These are phyloP conservation scores for Porites evermanni DNA, from an alignment of 92 coral and sea anemone genomes.

Conservation along the genomic window DNA sequence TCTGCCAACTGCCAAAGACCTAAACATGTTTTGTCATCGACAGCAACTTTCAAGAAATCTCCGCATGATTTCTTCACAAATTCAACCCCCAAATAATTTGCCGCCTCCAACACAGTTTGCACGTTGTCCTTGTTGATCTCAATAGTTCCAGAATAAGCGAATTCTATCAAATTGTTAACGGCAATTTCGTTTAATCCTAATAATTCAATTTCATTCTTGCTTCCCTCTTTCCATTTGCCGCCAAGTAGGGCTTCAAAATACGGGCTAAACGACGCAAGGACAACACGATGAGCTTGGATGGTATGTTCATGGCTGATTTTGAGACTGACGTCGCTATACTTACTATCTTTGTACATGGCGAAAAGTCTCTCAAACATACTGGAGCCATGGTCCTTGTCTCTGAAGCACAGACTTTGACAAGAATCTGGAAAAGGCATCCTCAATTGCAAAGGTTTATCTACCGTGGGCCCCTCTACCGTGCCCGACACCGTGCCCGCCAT, in stretches of 20 bases:
- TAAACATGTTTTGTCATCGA: constrained; percentile 56
- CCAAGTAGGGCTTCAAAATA: constrained; percentile 81
- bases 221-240: constrained; percentile 61
- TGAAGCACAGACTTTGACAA: background rate
- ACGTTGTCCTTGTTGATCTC: constrained; percentile 70
- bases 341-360: constrained; percentile 41
- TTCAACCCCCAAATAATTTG: constrained; percentile 75
- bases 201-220: constrained; percentile 67
- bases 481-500: background rate
- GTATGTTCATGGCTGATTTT: constrained; percentile 52
- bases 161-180: constrained; percentile 68
- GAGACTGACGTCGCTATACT: constrained; percentile 76
- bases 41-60: constrained; percentile 51
- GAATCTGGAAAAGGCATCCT: background rate
- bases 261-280: constrained; percentile 72
- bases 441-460: background rate
- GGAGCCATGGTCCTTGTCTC: background rate
- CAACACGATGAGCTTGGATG: constrained; percentile 80
- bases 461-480: too few relatives aligned
- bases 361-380: background rate
- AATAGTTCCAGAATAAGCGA: constrained; percentile 81
- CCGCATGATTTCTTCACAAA: constrained; percentile 69
- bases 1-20: constrained; percentile 75
- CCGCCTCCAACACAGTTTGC: constrained; percentile 74
- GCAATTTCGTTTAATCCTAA: constrained; percentile 56